phyloP scores from a whole-genome alignment of 2,797 vertebrate genomes.

The Champsocephalus gunnari region DNA sequence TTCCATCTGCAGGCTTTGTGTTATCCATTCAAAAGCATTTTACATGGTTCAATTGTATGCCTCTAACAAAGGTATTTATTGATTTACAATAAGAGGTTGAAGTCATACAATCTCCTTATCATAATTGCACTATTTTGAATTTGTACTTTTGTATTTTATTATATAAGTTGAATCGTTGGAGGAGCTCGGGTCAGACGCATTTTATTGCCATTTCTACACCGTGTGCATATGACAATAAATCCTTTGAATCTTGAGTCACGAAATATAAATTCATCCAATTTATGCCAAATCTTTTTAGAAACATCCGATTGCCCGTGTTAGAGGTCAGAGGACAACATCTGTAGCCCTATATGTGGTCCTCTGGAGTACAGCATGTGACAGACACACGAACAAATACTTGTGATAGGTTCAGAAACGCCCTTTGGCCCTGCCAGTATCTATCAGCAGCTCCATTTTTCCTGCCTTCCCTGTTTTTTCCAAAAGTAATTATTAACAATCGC shows the following conservation, averaged over 20 bases:
- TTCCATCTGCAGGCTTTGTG: background rate
- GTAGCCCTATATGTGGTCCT: background rate
- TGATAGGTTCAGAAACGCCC: conserved; percentile 37
- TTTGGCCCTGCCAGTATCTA: conserved; percentile 37
- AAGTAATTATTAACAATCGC: background rate
- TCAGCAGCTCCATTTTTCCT: conserved; percentile 24
- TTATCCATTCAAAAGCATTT: background rate
- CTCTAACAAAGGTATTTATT: background rate
- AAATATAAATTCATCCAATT: background rate
- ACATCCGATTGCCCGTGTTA: background rate
- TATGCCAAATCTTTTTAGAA: background rate
- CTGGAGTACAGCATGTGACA: background rate
- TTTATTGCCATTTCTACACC: background rate
- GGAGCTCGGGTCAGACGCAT: too few relatives aligned
- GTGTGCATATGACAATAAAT: background rate
- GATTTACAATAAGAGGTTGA: background rate
- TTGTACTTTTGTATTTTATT: too few relatives aligned
- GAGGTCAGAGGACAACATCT: background rate
- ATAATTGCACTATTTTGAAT: too few relatives aligned
- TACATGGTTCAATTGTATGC: background rate
- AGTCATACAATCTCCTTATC: background rate
- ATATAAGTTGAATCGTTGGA: too few relatives aligned
- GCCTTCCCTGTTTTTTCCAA: too few relatives aligned
- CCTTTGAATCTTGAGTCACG: too few relatives aligned
- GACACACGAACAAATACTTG: conserved; percentile 12